Base-by-base conservation (phyloP, 2,113 vertebrate species). In the Motacilla tschutschensis region DNA sequence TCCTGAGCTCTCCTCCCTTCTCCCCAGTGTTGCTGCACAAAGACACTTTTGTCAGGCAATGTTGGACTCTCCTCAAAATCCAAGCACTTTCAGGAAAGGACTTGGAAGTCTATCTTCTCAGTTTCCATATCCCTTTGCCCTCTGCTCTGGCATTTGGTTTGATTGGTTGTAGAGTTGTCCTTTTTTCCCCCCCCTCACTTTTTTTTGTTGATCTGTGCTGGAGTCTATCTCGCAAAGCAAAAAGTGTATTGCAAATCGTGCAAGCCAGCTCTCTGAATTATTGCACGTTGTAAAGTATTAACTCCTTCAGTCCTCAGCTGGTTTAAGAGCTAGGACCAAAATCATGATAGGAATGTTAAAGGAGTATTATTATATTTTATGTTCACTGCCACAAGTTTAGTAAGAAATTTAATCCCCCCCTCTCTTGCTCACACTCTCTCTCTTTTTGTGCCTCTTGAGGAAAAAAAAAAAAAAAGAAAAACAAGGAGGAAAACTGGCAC, bases 81-180 rank as follows among this genome's bases (percentile, higher is more conserved):
- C 95, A 95, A 94, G 96, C 95, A 95, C 92, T 96, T 96, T 97
- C 96, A 97, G 96, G 95, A 97, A 97, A 96, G 95, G 95, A 93
- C 95, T 95, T 96, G 93, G 93, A 96, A 96, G 95, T 95, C 95
- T 96, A 77, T 96, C 96, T 97, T 96, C 96, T 97, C 96, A 91
- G 87, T 96, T 97, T 97, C 96, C 94, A 95, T 84, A 96, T 92
- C 91, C 94, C 91, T 95, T 93, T 96, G 94, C 94, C 95, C 94
- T 96, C 95, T 91, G 73, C 54, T 94, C 93, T 96, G 95, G 93
- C 94, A 95, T 96, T 96, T 90, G 86, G 83, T 91, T 92, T 92
- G 94, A 89, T 84, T 92, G 93, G 83, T 95, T 88, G 71, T 93
- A 79, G 87, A 83, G 53, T 36, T 12, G 47, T 78, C 73, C n/a